Evolutionary conservation across 2,888 invertebrate species (phyloP).

Genomic region (Megamerina dolium): DNA sequence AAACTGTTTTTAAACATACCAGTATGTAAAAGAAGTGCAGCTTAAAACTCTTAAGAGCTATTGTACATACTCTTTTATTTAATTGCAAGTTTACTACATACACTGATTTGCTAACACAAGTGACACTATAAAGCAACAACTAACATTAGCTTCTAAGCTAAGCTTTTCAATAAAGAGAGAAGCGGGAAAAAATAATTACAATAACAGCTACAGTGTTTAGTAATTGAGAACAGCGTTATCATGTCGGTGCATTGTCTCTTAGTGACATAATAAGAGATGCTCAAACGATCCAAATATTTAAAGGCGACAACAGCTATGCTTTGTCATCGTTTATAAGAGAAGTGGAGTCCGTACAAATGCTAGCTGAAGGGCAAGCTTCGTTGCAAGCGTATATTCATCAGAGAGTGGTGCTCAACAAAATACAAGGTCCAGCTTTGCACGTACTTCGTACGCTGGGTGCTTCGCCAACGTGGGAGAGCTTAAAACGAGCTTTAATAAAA

Average conservation of each 20-base stretch:
- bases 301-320: slow-evolving; percentile 7
- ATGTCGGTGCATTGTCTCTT: neutral
- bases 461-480: slow-evolving; percentile 13
- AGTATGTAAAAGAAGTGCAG: too few relatives aligned
- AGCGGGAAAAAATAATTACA: too few relatives aligned
- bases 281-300: slow-evolving; percentile 7
- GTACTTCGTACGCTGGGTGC: slow-evolving; percentile 15
- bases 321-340: slow-evolving; percentile 10
- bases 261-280: slow-evolving; percentile 10
- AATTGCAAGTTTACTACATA: too few relatives aligned
- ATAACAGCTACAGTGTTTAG: neutral
- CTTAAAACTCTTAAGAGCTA: too few relatives aligned
- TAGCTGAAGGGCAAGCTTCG: neutral
- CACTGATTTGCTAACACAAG: too few relatives aligned
- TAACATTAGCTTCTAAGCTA: too few relatives aligned
- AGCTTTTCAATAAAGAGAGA: too few relatives aligned
- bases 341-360: slow-evolving; percentile 5
- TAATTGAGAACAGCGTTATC: neutral
- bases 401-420: slow-evolving; percentile 20
- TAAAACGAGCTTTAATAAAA: slow-evolving; percentile 8
- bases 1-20: too few relatives aligned
- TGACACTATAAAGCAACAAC: too few relatives aligned
- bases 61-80: too few relatives aligned
- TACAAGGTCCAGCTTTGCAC: slow-evolving; percentile 20
- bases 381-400: slow-evolving; percentile 16